Percentiles rank a stretch among this genome's conserved stretches.
These are phyloP conservation scores for Periplaneta americana DNA, from an alignment of 1,140 invertebrate species.

Conservation along the genomic window DNA sequence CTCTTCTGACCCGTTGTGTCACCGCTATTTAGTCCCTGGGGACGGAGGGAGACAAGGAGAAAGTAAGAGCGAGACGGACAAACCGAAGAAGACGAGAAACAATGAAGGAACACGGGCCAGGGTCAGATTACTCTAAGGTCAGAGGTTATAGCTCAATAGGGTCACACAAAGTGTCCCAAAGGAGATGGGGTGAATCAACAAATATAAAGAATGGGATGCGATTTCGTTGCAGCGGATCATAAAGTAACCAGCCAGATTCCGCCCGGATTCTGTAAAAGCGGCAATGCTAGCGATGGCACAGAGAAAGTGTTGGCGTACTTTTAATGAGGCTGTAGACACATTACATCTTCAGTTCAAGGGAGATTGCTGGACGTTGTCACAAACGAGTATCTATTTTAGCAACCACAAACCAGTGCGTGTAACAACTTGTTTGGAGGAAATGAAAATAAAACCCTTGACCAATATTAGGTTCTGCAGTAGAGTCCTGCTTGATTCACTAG, in stretches of 20 bases:
- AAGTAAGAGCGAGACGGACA: background rate
- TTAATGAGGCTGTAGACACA: no score
- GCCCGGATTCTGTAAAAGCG: background rate
- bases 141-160: background rate
- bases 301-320: no score
- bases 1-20: background rate
- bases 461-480: no score
- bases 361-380: no score
- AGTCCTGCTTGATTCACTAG: no score
- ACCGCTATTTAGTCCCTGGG: background rate
- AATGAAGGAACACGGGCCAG: background rate
- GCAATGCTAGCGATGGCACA: no score
- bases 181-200: background rate
- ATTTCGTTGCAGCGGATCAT: background rate
- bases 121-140: background rate
- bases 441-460: no score
- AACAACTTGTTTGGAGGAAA: no score
- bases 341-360: no score
- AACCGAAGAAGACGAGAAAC: background rate
- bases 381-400: no score
- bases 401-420: no score
- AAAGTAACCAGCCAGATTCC: background rate
- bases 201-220: background rate
- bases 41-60: background rate
- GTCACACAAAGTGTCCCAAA: background rate